Evolutionary conservation across 2,797 vertebrate species (phyloP).

Genomic region (Sandelia bainsii): DNA sequence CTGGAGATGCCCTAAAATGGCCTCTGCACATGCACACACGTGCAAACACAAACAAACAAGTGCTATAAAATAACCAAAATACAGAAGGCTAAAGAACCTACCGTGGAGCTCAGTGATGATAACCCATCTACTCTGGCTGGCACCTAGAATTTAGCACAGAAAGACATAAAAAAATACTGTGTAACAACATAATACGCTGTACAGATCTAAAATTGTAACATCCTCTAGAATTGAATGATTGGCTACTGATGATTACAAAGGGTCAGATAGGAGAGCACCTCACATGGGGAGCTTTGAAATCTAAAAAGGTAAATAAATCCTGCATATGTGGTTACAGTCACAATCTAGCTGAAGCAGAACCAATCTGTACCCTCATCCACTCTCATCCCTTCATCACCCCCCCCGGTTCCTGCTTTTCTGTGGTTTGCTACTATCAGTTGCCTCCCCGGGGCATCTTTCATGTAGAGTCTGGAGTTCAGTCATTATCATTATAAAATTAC

Average conservation of each 20-base stretch:
- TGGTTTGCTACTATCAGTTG: constrained; percentile 76
- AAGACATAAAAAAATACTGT: constrained; percentile 53
- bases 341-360: constrained; percentile 51
- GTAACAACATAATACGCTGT: constrained; percentile 2
- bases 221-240: not conserved
- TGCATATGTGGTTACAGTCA: constrained; percentile 57
- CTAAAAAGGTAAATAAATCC: constrained; percentile 43
- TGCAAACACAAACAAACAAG: constrained; percentile 27
- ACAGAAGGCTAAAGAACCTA: constrained; percentile 37
- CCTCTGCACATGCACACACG: constrained; percentile 15
- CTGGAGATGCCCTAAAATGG: constrained; percentile 28
- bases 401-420: constrained; percentile 50
- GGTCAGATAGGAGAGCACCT: constrained; percentile 38
- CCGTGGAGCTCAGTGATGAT: constrained; percentile 87
- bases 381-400: constrained; percentile 59
- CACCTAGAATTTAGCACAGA: constrained; percentile 77
- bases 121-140: constrained; percentile 90
- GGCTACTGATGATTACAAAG: constrained; percentile 67
- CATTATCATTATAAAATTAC: constrained; percentile 81
- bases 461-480: constrained; percentile 70
- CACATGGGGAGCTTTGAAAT: constrained; percentile 8
- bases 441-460: constrained; percentile 67
- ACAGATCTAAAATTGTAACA: not conserved
- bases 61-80: constrained; percentile 11
- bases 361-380: constrained; percentile 57